Percentiles rank a stretch among this genome's conserved stretches.
phyloP scores from a whole-genome alignment of 2,888 invertebrate species.

The Chydorus sphaericus region DNA sequence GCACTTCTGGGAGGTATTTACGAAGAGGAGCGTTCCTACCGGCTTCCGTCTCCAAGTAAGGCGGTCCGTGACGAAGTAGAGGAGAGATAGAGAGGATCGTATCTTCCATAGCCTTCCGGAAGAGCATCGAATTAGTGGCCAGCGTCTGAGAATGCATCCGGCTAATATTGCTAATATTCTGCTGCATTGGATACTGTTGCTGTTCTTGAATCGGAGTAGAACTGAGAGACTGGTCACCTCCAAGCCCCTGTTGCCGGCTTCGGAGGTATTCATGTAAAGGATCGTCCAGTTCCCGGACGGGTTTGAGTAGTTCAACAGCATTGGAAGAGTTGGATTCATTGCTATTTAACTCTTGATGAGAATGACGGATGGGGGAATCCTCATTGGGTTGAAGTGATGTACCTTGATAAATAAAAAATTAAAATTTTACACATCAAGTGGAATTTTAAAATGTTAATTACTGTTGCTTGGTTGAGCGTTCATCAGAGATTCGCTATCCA shows the following conservation, averaged over 20 bases:
- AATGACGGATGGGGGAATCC: no score
- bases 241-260: conserved; percentile 32
- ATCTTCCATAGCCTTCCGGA: conserved; percentile 38
- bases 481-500: background rate
- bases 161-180: no score
- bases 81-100: conserved; percentile 72
- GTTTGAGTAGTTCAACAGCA: no score
- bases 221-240: conserved; percentile 14
- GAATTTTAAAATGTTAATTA: no score
- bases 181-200: background rate
- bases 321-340: background rate
- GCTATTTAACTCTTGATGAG: background rate
- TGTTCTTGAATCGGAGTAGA: conserved; percentile 6
- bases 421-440: no score
- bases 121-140: conserved; percentile 7
- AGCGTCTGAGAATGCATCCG: background rate
- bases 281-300: conserved; percentile 34
- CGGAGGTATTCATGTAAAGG: conserved; percentile 48
- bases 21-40: conserved; percentile 61
- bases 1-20: conserved; percentile 51
- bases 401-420: no score
- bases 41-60: conserved; percentile 71
- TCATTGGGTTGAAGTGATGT: no score
- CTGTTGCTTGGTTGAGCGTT: no score
- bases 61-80: conserved; percentile 64